Conservation (phyloP, 2,888 invertebrate genomes). For the Oligia latruncula region DNA sequence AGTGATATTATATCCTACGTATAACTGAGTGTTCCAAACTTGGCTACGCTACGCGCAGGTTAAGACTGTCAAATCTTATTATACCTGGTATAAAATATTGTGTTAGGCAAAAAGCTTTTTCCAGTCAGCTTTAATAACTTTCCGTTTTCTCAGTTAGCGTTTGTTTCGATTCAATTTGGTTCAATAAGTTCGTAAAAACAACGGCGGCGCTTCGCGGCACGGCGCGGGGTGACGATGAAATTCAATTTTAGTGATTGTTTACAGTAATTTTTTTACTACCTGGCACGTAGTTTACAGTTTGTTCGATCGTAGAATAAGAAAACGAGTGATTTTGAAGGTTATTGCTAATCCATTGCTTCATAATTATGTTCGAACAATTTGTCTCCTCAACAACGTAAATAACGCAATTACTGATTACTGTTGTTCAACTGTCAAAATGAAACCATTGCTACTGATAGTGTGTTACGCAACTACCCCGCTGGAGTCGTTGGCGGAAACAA, state of each 20-base stretch:
- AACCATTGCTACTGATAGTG: not conserved
- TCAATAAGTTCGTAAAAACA: conserved; percentile 25
- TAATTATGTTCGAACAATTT: not conserved
- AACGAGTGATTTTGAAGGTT: not conserved
- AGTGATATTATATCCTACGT: no score
- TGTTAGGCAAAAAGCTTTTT: conserved; percentile 4
- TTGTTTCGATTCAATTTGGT: conserved; percentile 31
- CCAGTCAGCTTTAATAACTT: conserved; percentile 16
- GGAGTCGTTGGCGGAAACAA: not conserved
- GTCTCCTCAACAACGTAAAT: not conserved
- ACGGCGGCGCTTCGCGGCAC: not conserved
- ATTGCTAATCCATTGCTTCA: not conserved
- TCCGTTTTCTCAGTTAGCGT: conserved; percentile 26
- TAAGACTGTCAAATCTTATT: not conserved
- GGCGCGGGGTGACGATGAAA: conserved; percentile 4
- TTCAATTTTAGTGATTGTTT: conserved; percentile 11
- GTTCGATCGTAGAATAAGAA: not conserved
- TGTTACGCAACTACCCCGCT: no score
- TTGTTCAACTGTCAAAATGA: not conserved
- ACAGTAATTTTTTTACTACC: not conserved
- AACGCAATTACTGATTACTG: not conserved
- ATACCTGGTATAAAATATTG: not conserved
- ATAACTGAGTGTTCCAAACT: not conserved
- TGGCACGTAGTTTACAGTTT: not conserved
- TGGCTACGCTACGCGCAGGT: not conserved